These are phyloP conservation scores for Dexiosoma caninum DNA, from an alignment of 2,888 invertebrate species.

Conservation along the genomic window DNA sequence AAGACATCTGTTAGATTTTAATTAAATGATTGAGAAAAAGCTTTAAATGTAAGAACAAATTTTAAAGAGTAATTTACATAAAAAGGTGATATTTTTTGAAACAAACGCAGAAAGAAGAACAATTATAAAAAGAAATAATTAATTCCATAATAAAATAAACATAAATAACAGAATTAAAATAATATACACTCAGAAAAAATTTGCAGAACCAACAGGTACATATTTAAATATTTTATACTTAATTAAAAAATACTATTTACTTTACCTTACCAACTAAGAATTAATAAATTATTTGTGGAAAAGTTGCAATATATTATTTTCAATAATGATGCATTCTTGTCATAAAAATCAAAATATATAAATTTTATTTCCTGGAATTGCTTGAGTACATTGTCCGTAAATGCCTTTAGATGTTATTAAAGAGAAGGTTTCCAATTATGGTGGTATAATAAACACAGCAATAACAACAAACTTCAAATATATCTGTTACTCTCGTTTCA, in stretches of 20 bases:
- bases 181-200: constrained; percentile 69
- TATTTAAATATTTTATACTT: constrained; percentile 17
- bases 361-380: not conserved
- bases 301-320: not conserved
- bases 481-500: not conserved
- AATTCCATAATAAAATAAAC: constrained; percentile 30
- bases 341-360: not conserved
- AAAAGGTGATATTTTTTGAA: constrained; percentile 22
- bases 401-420: not conserved
- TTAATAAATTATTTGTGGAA: not conserved
- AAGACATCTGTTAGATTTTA: constrained; percentile 57
- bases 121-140: constrained; percentile 25
- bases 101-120: too few species aligned
- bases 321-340: not conserved
- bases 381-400: not conserved
- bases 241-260: too few species aligned
- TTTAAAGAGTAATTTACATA: constrained; percentile 10
- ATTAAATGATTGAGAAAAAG: constrained; percentile 46
- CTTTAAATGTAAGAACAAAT: constrained; percentile 21
- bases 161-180: constrained; percentile 39
- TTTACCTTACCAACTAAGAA: not conserved
- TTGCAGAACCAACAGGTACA: constrained; percentile 74
- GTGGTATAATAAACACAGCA: not conserved
- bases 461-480: constrained; percentile 7
- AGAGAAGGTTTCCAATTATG: not conserved